Base-by-base conservation (phyloP, 1,140 invertebrate species). In the Mycetomoellerius zeteki region DNA sequence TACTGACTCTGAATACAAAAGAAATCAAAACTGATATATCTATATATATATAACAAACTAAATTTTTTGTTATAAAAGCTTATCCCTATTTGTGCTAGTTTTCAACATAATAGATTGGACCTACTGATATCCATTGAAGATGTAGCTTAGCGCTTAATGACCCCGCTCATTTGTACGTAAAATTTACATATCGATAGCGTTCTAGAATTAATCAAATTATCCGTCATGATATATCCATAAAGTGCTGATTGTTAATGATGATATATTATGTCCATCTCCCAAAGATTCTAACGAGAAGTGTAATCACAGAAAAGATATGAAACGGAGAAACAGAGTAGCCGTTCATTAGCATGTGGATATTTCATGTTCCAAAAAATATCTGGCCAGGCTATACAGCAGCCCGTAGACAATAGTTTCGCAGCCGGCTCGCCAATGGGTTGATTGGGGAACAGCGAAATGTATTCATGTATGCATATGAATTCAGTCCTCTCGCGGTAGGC, bases 381-480 rank as follows among this genome's bases (percentile, higher is more conserved):
- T 27, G n/a, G 8, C 27, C 14, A 33, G 8, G 16, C 33, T 47
- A 43, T 60, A 30, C 60, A 14, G 52, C 30, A 65, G 33, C 27
- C 27, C 21, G 56, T 62, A 73, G 86, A 88, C 69, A 69, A 81
- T 75, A 86, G 71, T 16, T 75, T 54, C 47, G 71, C 69, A 65
- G 82, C 54, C 27, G 56, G 64, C 84, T 85, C 75, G 52, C 56
- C 82, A 84, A 89, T 86, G 87, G 80, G 90, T 93, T 93, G 92
- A 93, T 93, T 93, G 92, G 90, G 86, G 86, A 90, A 91, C 88
- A 86, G 88, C 86, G 86, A 92, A 93, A 93, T 92, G 82, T 93
- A 93, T 93, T 93, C 91, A 93, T 93, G 88, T 93, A 93, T 93
- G 92, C 92, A 92, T 93, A 93, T 92, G 92, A 93, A 93, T 93